phyloP scores from a whole-genome alignment of 2,888 invertebrate genomes.

The Eupelmus urozonus region DNA sequence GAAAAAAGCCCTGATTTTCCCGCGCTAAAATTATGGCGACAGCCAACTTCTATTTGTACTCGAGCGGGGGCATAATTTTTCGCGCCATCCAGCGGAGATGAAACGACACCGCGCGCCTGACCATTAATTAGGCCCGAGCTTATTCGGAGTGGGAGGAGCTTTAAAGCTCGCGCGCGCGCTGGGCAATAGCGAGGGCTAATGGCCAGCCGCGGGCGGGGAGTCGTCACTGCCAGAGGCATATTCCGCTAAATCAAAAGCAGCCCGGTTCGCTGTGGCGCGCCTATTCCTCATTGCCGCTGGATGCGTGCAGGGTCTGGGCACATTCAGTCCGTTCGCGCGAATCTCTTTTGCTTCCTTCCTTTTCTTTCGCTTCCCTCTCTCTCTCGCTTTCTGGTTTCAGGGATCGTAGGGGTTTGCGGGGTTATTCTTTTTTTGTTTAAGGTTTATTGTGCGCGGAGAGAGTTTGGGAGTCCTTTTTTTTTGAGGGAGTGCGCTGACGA shows the following conservation, averaged over 20 bases:
- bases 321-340: not conserved
- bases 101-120: slow-evolving; percentile 46
- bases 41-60: slow-evolving; percentile 64
- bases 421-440: too few relatives aligned
- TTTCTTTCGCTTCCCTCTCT: not conserved
- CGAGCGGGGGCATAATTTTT: slow-evolving; percentile 69
- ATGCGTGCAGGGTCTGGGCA: too few relatives aligned
- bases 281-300: slow-evolving; percentile 63
- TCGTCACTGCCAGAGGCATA: slow-evolving; percentile 75
- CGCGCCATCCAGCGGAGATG: slow-evolving; percentile 56
- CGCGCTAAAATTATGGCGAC: slow-evolving; percentile 10
- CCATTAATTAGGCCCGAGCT: slow-evolving; percentile 68
- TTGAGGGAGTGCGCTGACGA: too few relatives aligned
- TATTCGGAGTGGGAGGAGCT: slow-evolving; percentile 18
- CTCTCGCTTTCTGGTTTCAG: not conserved
- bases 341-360: not conserved
- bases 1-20: not conserved
- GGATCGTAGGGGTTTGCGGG: not conserved
- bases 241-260: slow-evolving; percentile 76
- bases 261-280: slow-evolving; percentile 54
- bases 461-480: too few relatives aligned
- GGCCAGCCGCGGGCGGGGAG: slow-evolving; percentile 64
- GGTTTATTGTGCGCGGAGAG: too few relatives aligned
- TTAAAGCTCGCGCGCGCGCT: slow-evolving; percentile 32
- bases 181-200: slow-evolving; percentile 34